phyloP scores from a whole-genome alignment of 2,797 vertebrate genomes.

The Fistularia commersonii region DNA sequence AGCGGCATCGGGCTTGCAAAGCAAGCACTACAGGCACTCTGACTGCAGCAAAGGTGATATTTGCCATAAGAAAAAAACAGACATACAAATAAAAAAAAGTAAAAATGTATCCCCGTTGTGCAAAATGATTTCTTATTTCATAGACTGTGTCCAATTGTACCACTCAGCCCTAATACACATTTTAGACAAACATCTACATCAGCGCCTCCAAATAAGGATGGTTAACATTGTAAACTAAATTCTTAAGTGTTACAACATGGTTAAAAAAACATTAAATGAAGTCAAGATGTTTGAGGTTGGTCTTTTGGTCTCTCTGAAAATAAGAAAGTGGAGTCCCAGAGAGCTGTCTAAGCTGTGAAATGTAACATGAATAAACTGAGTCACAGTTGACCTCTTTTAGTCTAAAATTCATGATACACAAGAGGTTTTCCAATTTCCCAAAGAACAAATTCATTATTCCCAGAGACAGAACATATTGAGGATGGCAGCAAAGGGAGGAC shows the following conservation, averaged over 20 bases:
- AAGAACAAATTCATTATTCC: conserved; percentile 1
- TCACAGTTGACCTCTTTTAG: conserved; percentile 18
- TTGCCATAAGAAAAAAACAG: conserved; percentile 8
- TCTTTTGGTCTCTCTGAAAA: conserved; percentile 20
- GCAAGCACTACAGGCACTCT: conserved; percentile 72
- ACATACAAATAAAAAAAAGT: conserved; percentile 12
- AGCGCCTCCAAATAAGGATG: conserved; percentile 24
- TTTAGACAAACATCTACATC: not conserved
- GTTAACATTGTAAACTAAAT: conserved; percentile 26
- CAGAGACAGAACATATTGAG: not conserved
- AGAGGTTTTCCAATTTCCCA: not conserved
- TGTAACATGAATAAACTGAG: not conserved
- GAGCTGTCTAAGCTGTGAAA: conserved; percentile 11
- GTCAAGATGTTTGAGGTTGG: not conserved
- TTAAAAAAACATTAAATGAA: conserved; percentile 5
- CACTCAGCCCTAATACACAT: not conserved
- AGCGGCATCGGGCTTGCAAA: conserved; percentile 51
- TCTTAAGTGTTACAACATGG: not conserved
- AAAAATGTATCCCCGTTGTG: conserved; percentile 41
- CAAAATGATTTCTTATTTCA: conserved; percentile 48
- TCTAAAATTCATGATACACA: not conserved
- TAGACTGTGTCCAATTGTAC: not conserved
- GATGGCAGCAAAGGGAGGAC: conserved; percentile 10
- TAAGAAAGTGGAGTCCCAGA: conserved; percentile 1
- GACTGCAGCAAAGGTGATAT: conserved; percentile 46